Evolutionary conservation across 2,797 vertebrate species (phyloP).

Genomic region (Poeciliopsis turneri): DNA sequence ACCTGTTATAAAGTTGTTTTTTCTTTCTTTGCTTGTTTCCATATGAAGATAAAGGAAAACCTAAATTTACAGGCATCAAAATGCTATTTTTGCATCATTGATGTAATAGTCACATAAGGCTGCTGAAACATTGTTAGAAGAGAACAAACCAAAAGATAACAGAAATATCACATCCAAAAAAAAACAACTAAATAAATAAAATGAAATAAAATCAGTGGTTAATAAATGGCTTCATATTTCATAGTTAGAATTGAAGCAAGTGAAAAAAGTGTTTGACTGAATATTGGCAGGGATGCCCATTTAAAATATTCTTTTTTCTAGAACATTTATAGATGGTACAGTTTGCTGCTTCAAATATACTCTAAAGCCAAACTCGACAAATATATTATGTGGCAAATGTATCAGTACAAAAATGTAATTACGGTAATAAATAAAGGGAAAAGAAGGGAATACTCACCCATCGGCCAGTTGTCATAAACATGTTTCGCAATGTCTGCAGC

Average conservation of each 20-base stretch:
- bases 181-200: not conserved
- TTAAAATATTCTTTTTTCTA: not conserved
- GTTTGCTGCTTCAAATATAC: not conserved
- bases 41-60: not conserved
- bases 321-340: not conserved
- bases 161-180: not conserved
- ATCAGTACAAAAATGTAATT: not conserved
- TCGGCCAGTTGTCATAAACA: conserved; percentile 98
- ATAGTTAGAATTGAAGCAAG: not conserved
- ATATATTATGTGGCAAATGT: not conserved
- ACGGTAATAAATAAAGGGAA: not conserved
- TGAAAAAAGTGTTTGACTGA: not conserved
- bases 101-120: not conserved
- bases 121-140: not conserved
- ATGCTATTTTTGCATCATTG: not conserved
- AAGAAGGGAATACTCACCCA: conserved; percentile 85
- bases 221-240: not conserved
- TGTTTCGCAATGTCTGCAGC: conserved; percentile 97
- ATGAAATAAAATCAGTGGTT: too few species aligned
- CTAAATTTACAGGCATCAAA: not conserved
- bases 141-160: not conserved
- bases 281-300: not conserved
- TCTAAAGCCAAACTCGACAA: not conserved
- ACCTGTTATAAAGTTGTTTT: not conserved
- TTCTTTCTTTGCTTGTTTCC: not conserved